Conservation (phyloP, 2,797 vertebrate species). For the Numenius phaeopus region DNA sequence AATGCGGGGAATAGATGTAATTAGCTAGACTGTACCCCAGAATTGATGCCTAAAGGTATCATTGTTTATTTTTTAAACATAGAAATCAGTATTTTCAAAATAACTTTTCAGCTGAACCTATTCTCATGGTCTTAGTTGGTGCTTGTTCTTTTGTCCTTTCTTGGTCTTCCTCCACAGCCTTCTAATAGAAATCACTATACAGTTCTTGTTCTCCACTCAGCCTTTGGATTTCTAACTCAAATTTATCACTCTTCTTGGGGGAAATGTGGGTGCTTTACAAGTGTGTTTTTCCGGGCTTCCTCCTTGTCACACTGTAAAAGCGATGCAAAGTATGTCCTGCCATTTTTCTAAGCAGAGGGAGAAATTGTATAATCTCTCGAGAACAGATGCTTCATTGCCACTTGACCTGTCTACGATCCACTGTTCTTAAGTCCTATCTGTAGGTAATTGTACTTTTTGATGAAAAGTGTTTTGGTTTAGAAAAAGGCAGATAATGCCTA, state of each 20-base stretch:
- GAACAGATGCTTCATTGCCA: neutral
- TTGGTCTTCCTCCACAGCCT: neutral
- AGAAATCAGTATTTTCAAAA: neutral
- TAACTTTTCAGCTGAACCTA: neutral
- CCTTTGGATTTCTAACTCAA: neutral
- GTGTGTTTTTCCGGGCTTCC: neutral
- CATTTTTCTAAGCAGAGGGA: neutral
- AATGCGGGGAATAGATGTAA: neutral
- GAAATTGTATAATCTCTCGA: neutral
- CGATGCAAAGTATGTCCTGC: neutral
- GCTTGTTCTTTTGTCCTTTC: neutral
- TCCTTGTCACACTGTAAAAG: neutral
- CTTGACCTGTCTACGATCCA: neutral
- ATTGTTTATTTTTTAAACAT: neutral
- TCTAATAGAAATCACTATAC: neutral
- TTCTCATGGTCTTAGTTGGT: neutral
- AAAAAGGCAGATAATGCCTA: neutral
- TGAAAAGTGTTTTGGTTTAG: neutral
- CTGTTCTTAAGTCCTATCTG: neutral
- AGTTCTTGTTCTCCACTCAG: neutral
- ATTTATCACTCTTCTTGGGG: neutral
- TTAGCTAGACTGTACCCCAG: neutral
- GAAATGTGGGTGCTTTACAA: neutral
- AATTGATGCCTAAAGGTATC: neutral
- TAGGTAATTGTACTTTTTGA: neutral